A percentile compares a stretch with the other conserved stretches of the same genome.
These are phyloP conservation scores for Sclerurus mexicanus DNA, from an alignment of 2,113 vertebrate species.

Conservation along the genomic window DNA sequence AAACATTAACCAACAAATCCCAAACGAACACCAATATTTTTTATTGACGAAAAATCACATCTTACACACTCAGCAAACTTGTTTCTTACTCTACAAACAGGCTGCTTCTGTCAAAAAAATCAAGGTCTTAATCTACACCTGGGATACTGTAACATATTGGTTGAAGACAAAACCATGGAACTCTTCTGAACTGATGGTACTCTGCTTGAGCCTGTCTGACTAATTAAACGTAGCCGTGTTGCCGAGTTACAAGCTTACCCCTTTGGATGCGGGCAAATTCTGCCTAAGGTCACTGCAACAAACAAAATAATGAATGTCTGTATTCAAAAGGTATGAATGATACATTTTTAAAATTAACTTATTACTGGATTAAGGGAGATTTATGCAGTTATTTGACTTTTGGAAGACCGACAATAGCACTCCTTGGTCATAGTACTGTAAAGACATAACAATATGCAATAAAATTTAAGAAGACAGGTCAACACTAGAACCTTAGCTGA, in stretches of 20 bases:
- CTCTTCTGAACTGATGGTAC: background rate
- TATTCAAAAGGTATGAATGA: slow-evolving; percentile 14
- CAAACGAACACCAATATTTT: background rate
- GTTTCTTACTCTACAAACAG: background rate
- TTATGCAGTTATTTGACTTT: background rate
- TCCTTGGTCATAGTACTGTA: background rate
- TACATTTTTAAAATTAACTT: background rate
- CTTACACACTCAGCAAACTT: background rate
- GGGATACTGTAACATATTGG: background rate
- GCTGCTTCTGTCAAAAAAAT: background rate
- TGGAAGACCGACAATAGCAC: background rate
- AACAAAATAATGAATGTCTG: slow-evolving; percentile 21
- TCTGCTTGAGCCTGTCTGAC: background rate
- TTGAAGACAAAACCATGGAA: background rate
- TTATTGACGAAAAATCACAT: background rate
- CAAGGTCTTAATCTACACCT: background rate
- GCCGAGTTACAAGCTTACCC: background rate
- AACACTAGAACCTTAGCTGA: background rate
- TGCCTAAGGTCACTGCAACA: slow-evolving; percentile 36
- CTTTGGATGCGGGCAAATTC: background rate
- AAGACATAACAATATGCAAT: background rate
- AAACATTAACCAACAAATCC: no score
- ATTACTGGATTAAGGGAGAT: background rate
- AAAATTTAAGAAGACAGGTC: background rate
- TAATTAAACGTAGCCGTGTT: slow-evolving; percentile 39